These are phyloP conservation scores for Eurystomus gularis DNA, from an alignment of 2,113 vertebrate species.

Conservation along the genomic window DNA sequence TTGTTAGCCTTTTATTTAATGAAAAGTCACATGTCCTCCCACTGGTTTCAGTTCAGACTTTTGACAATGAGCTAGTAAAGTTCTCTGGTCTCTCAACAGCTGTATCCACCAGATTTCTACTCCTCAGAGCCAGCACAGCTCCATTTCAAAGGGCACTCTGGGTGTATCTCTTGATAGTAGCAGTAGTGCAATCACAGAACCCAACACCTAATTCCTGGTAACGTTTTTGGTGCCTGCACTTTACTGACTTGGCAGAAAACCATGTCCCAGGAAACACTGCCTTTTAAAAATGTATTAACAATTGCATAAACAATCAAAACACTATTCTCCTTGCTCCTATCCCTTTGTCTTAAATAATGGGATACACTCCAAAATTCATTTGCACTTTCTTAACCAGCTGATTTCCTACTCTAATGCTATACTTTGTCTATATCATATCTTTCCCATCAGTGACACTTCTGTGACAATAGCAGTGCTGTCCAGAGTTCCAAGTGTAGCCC, in stretches of 20 bases:
- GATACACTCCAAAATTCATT: background rate
- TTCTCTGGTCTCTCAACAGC: constrained; percentile 30
- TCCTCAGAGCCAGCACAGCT: constrained; percentile 39
- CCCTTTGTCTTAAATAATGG: background rate
- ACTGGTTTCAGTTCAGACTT: constrained; percentile 31
- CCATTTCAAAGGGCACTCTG: constrained; percentile 1
- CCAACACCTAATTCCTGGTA: background rate
- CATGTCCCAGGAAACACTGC: background rate
- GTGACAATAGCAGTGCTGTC: background rate
- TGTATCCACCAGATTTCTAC: constrained; percentile 16
- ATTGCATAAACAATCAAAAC: background rate
- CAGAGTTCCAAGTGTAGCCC: background rate
- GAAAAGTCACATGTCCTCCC: background rate
- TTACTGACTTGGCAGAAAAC: background rate
- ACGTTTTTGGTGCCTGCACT: background rate
- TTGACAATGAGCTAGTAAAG: constrained; percentile 10
- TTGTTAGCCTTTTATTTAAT: background rate
- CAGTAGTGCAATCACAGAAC: background rate
- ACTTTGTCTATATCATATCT: background rate
- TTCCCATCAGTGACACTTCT: background rate
- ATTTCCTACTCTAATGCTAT: background rate
- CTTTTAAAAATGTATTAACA: background rate
- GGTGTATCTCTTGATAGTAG: background rate
- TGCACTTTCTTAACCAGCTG: background rate
- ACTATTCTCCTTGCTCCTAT: background rate